These are phyloP conservation scores for Glareola pratincola DNA, from an alignment of 2,113 vertebrate species.

Conservation along the genomic window DNA sequence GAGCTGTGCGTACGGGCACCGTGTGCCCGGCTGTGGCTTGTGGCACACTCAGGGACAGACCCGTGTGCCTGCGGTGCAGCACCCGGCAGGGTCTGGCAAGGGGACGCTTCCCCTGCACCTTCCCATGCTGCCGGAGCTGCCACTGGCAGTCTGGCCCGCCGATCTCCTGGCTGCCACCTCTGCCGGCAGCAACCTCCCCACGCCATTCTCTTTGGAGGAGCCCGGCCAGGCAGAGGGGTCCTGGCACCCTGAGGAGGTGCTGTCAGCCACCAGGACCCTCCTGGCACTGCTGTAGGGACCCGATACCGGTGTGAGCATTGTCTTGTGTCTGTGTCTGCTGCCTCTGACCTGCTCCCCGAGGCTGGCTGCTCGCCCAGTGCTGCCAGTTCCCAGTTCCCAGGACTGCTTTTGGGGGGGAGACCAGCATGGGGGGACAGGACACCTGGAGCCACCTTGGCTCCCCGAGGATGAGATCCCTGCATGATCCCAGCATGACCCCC, in stretches of 20 bases:
- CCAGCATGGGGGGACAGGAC: fast-evolving
- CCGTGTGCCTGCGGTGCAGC: fast-evolving
- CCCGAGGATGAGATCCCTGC: background rate
- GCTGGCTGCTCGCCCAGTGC: background rate
- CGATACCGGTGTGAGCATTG: background rate
- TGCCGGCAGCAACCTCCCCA: fast-evolving
- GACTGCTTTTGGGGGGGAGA: background rate
- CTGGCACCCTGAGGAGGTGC: background rate
- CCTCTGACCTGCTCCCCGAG: background rate
- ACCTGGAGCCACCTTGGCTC: fast-evolving
- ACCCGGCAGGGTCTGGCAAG: background rate
- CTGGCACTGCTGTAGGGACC: background rate
- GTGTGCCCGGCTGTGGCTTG: background rate
- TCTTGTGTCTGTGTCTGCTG: background rate
- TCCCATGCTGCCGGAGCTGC: background rate
- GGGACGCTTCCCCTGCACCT: background rate
- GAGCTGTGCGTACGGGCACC: background rate
- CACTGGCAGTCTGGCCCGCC: background rate
- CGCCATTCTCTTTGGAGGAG: background rate
- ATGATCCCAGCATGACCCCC: constrained; percentile 13
- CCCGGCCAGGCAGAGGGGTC: fast-evolving
- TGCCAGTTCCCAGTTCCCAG: fast-evolving
- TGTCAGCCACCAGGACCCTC: background rate
- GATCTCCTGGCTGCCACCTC: fast-evolving
- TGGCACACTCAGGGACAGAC: background rate